These are phyloP conservation scores for Diarsia dahlii DNA, from an alignment of 2,888 invertebrate species.

Conservation along the genomic window DNA sequence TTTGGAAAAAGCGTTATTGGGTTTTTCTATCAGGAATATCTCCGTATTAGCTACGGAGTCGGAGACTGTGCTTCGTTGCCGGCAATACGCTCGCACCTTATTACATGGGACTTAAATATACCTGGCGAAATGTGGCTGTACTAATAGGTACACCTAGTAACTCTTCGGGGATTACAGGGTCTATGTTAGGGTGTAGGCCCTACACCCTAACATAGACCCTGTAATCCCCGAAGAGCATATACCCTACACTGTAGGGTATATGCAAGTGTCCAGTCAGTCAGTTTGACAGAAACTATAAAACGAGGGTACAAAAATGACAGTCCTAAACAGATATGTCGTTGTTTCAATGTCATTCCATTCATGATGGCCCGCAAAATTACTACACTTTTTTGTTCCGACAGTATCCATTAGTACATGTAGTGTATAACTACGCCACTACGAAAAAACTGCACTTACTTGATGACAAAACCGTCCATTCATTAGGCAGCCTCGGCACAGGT, in stretches of 20 bases:
- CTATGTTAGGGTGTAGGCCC: no score
- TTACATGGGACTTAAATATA: background rate
- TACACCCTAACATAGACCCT: no score
- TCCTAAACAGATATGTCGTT: background rate
- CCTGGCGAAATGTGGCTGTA: background rate
- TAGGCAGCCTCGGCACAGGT: slow-evolving; percentile 49
- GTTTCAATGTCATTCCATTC: background rate
- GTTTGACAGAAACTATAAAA: background rate
- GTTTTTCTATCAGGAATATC: background rate
- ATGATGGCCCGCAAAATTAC: background rate
- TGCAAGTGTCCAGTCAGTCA: background rate
- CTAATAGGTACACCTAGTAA: background rate
- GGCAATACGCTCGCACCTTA: background rate
- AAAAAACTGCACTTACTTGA: slow-evolving; percentile 25
- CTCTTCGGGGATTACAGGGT: background rate
- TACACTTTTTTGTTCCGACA: background rate
- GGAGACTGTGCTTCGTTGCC: background rate
- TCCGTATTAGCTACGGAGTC: background rate
- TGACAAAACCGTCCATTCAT: slow-evolving; percentile 50
- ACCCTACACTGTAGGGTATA: no score
- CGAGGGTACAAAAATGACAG: background rate
- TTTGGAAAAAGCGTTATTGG: background rate
- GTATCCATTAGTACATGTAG: background rate
- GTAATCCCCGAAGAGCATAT: no score
- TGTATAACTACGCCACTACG: background rate